Evolutionary conservation across 37 sponge, comb jelly and placozoan species (phyloP), one percentile per base, ranked within the genome.

Genomic region (Diacarnus erythraeanus): DNA sequence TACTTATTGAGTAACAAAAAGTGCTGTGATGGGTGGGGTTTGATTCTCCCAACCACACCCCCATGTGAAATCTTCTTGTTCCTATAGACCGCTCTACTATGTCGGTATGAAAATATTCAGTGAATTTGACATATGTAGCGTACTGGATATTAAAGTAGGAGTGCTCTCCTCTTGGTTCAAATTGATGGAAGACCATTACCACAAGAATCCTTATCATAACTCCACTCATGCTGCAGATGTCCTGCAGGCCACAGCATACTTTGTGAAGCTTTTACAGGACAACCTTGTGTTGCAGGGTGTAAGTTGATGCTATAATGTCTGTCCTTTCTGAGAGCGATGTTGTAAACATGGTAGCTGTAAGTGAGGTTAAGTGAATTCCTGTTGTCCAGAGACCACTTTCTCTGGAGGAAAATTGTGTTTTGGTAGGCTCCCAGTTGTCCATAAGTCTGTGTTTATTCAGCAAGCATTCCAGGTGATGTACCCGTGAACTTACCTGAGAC

Each of bases 141-240:
- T 71, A 39, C 74, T 92, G 25, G 54, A 73, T 3, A 72, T 92
- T 20, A 79, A 80, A 33, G 89, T 84, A 17, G 67, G 35, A 31
- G 68, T 78, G 20, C 21, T 84, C 2, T 71, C 42, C 0, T 79
- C 76, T 12, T 92, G 93, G 93, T 70, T 90, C 27, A 80, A 85
- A 83, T 39, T 86, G 51, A 92, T 96, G 79, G 97, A 96, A 77
- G 69, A 59, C 29, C 40, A 89, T 72, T 95, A 95, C 40, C 79
- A 59, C 6, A 43, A 26, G 37, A 92, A 92, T 63, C 68, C 88
- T 5, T 95, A 95, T 79, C 96, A 95, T 80, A 95, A 91, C 74
- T 95, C 96, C 33, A 95, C 96, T 0, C 96, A 95, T 86, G 96
- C 96, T 64, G 96, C 92, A 0, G 96, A 95, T 75, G 96, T 95